These are phyloP conservation scores for Eupithecia tripunctaria DNA, from an alignment of 2,888 invertebrate genomes.

Conservation along the genomic window DNA sequence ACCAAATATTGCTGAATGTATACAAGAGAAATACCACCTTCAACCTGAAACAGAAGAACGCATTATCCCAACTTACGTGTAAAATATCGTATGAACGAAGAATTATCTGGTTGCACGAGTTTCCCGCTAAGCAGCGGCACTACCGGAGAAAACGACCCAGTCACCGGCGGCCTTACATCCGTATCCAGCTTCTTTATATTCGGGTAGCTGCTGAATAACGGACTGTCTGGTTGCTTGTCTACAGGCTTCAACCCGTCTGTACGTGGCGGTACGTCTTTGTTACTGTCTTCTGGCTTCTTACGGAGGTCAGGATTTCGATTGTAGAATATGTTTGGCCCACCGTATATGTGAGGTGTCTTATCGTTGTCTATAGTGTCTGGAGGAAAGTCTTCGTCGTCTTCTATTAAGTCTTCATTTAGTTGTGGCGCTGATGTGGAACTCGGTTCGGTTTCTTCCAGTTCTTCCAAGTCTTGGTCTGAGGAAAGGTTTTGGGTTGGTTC, in stretches of 20 bases:
- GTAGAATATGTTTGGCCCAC: constrained; percentile 34
- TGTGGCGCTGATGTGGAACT: constrained; percentile 48
- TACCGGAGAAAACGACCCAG: constrained; percentile 53
- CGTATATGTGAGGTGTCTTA: constrained; percentile 39
- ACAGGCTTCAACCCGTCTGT: constrained; percentile 38
- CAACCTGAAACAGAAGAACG: constrained; percentile 67
- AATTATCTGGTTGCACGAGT: constrained; percentile 59
- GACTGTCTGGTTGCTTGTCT: constrained; percentile 26
- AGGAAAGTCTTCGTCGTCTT: constrained; percentile 35
- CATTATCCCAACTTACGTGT: constrained; percentile 73
- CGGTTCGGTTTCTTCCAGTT: constrained; percentile 71
- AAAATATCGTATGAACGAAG: constrained; percentile 74
- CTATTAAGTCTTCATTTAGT: constrained; percentile 29
- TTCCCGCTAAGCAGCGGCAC: constrained; percentile 46
- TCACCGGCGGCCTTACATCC: constrained; percentile 49
- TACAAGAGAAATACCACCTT: background rate
- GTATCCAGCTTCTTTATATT: constrained; percentile 34
- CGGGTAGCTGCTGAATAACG: constrained; percentile 34
- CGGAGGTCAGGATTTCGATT: constrained; percentile 20
- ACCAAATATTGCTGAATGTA: background rate
- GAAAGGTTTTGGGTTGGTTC: constrained; percentile 58
- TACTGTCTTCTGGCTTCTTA: constrained; percentile 20
- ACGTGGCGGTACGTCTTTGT: constrained; percentile 13
- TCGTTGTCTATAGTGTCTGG: constrained; percentile 38
- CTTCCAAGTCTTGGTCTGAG: constrained; percentile 77